Base-by-base conservation (phyloP, 2,888 invertebrate genomes). In the Trisateles emortualis region DNA sequence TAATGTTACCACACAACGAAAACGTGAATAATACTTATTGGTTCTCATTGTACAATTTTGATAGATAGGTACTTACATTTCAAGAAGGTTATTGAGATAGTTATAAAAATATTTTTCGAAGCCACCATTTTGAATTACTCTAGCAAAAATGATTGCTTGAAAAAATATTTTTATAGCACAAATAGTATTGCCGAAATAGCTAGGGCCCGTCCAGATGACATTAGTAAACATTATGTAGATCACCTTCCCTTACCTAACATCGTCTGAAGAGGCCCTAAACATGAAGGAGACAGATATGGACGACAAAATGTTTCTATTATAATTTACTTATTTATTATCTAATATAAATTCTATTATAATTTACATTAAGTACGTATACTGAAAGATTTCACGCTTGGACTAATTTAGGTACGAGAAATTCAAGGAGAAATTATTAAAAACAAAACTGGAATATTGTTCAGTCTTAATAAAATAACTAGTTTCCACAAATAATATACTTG, bases 311-410 rank as follows among this genome's bases (percentile, higher is more conserved):
- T 81, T 81, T 74, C 79, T 85, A 83, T 85, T 83, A 90, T 90
- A 92, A 91, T 92, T 91, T 91, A 89, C 92, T 91, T 92, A 91
- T 62, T 33, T 85, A 84, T 90, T 89, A 90, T 90, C 90, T 92
- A 91, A 87, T 92, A 92, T 92, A 92, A 90, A 91, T 89, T 92
- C 90, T 92, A 90, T 90, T 79, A 77, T 85, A 90, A 87, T 90
- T 92, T 92, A 92, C 87, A 92, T 91, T 92, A 92, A 92, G 92
- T 92, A 92, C 92, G 92, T 92, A 92, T 92, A 92, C 92, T 86
- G 92, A 92, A 91, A 90, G 83, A 90, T 87, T 91, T 90, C 86
- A 88, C 87, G 78, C 80, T 88, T 89, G 89, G 88, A 90, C 89
- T 90, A 88, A 87, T 85, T 86, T 83, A 89, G 86, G 84, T 88